Percentiles rank a stretch among this genome's conserved stretches.
Conservation (phyloP, 2,797 vertebrate species). For the Hirundo rustica region DNA sequence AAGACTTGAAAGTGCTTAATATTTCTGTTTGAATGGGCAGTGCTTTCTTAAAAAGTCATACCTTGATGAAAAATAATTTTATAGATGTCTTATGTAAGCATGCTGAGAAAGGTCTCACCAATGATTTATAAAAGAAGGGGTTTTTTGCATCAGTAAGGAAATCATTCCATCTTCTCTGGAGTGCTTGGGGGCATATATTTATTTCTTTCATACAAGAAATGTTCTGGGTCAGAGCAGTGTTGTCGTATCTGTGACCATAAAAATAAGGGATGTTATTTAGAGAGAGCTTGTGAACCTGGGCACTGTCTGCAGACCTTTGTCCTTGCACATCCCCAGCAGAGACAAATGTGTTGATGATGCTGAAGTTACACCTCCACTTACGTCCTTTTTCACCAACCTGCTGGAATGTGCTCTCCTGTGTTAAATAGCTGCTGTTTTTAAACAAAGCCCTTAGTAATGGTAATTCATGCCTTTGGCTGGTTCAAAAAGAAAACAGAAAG, state of each 20-base stretch:
- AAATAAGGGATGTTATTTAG: not conserved
- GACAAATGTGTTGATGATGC: not conserved
- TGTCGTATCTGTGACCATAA: not conserved
- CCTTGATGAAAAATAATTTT: not conserved
- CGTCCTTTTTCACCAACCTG: not conserved
- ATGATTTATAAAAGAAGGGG: not conserved
- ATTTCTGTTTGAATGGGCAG: not conserved
- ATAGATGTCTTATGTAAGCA: not conserved
- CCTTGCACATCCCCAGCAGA: fast-evolving
- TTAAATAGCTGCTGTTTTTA: not conserved
- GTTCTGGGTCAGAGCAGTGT: not conserved
- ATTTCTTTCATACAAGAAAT: not conserved
- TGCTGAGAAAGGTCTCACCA: not conserved
- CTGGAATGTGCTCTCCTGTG: not conserved
- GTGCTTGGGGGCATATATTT: not conserved
- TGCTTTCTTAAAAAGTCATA: not conserved
- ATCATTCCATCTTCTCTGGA: not conserved
- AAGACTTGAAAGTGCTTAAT: not conserved
- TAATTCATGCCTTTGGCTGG: not conserved
- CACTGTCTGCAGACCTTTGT: fast-evolving
- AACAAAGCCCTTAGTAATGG: not conserved
- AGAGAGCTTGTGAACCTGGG: not conserved
- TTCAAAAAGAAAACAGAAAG: not conserved
- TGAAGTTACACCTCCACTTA: not conserved
- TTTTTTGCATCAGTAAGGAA: not conserved